Conservation (phyloP, 1,140 invertebrate species). For the Trachelipus rathkii region DNA sequence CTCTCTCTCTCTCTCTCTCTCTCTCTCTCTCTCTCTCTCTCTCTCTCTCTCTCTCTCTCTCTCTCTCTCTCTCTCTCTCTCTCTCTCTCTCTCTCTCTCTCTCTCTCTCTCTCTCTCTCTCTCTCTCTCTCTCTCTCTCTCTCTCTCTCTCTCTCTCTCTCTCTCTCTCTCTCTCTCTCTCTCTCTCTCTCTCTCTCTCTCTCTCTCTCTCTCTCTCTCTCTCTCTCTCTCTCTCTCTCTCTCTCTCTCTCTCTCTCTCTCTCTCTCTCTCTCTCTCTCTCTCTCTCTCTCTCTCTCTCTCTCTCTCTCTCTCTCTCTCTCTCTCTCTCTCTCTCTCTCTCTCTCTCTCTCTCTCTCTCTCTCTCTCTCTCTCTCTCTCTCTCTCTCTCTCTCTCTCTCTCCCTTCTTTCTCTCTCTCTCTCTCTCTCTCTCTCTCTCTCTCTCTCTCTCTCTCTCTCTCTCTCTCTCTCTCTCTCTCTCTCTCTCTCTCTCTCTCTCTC, state of each 20-base stretch:
- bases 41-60: slow-evolving; percentile 18
- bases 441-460: too few species aligned
- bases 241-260: slow-evolving; percentile 12
- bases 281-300: slow-evolving; percentile 18
- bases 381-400: too few species aligned
- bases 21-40: slow-evolving; percentile 18
- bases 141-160: too few species aligned
- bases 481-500: slow-evolving; percentile 12
- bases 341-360: slow-evolving; percentile 16
- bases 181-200: slow-evolving; percentile 15
- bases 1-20: slow-evolving; percentile 17
- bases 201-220: slow-evolving; percentile 8
- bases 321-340: slow-evolving; percentile 19
- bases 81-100: too few species aligned
- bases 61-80: background rate
- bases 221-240: slow-evolving; percentile 16
- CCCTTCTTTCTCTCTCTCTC: too few species aligned
- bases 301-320: background rate
- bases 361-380: slow-evolving; percentile 11
- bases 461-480: background rate
- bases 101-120: too few species aligned
- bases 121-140: too few species aligned
- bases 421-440: too few species aligned
- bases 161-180: background rate
- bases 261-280: slow-evolving; percentile 5